Conservation (phyloP, 1,140 invertebrate species). For the Brachystomella parvula region DNA sequence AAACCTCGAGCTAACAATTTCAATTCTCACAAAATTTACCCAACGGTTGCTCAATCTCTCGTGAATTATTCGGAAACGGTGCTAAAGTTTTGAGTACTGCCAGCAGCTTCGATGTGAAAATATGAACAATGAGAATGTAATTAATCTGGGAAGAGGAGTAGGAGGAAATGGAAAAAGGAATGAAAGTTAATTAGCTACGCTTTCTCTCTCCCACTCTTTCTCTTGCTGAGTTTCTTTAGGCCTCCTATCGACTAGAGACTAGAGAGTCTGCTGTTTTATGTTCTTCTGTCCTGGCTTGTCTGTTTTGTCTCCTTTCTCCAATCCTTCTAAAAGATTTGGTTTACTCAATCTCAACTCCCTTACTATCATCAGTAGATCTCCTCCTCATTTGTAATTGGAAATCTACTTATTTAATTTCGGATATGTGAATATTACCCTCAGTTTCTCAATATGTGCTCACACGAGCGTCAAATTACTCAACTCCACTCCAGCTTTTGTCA, state of each 20-base stretch:
- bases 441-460: too few species aligned
- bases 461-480: too few species aligned
- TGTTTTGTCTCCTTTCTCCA: neutral
- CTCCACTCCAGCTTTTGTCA: too few species aligned
- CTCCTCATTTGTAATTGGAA: too few species aligned
- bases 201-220: neutral
- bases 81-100: neutral
- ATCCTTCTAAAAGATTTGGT: neutral
- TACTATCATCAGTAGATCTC: too few species aligned
- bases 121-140: neutral
- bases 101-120: neutral
- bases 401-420: too few species aligned
- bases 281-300: neutral
- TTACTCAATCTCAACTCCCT: neutral
- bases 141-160: neutral
- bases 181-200: conserved; percentile 1
- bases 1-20: too few species aligned
- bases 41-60: too few species aligned
- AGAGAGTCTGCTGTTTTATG: neutral
- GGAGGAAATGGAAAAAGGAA: neutral
- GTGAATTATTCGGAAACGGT: too few species aligned
- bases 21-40: too few species aligned
- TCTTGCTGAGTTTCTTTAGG: neutral
- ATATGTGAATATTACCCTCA: too few species aligned
- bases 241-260: neutral